Conservation (phyloP, 2,888 invertebrate genomes). For the Eristalinus sepulchralis region DNA sequence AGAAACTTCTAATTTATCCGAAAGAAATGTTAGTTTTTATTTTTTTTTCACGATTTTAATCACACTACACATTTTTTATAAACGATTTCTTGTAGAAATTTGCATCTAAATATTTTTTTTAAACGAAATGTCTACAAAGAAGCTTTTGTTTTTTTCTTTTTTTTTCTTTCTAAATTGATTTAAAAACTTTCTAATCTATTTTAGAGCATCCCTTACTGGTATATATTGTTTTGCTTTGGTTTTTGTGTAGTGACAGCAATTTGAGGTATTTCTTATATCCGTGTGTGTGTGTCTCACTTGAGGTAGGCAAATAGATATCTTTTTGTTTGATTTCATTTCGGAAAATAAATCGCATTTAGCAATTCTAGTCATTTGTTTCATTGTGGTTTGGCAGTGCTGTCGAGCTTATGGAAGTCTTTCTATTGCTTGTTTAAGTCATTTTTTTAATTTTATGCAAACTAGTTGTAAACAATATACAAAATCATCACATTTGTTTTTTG, state of each 20-base stretch:
- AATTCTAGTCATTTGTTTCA: not conserved
- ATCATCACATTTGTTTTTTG: conserved; percentile 57
- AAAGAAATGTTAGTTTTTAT: conserved; percentile 3
- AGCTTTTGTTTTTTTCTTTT: conserved; percentile 28
- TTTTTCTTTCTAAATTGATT: not conserved
- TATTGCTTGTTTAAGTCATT: conserved; percentile 56
- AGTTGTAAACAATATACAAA: conserved; percentile 53
- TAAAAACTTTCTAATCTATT: conserved; percentile 19
- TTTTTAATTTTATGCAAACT: conserved; percentile 38
- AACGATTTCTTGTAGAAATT: conserved; percentile 63
- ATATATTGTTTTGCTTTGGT: conserved; percentile 2
- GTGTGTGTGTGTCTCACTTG: conserved; percentile 11
- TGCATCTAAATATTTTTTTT: conserved; percentile 64
- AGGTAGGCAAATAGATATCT: conserved; percentile 47
- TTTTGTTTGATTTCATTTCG: not conserved
- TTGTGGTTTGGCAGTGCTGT: conserved; percentile 50
- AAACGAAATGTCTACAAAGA: conserved; percentile 52
- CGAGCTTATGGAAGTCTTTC: conserved; percentile 56
- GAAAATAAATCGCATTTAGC: not conserved
- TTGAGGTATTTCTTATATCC: conserved; percentile 33
- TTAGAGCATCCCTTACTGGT: conserved; percentile 6
- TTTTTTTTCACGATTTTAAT: conserved; percentile 22
- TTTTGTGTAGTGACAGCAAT: conserved; percentile 43
- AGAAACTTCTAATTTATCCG: not conserved
- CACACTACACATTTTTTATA: conserved; percentile 44